Evolutionary conservation across 2,113 vertebrate species (phyloP), one percentile per base, ranked within the genome.

Genomic region (Amazona guildingii): DNA sequence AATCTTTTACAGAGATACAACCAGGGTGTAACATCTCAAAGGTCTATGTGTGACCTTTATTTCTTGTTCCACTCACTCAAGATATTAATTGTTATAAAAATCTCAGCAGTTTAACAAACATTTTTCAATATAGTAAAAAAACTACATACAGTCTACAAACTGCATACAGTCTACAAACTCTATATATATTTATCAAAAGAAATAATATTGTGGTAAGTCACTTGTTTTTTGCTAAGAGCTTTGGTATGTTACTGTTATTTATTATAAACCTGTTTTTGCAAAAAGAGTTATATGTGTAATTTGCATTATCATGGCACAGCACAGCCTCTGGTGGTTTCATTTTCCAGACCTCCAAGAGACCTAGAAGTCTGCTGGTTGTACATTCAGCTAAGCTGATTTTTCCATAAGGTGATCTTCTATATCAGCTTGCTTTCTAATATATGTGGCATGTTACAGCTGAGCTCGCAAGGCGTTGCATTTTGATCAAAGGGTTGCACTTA

Each of bases 231-330:
- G 25, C 68, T 41, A 83, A 88, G 41, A 88, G 41, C 49, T 92
- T 96, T 93, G 37, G 8, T 52, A 31, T 81, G 46, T 66, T 95
- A 92, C 68, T 92, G 51, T 89, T 94, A 18, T 84, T 85, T 96
- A 41, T 94, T 21, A 48, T 86, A 96, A 94, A 39, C 23, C 4
- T 49, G 17, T 1, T 88, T 54, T 54, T 76, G 21, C 69, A 52
- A 86, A 83, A 37, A 74, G 52, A 93, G 68, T 44, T 88, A 4
- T 21, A 67, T 48, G 51, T 77, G 10, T n/a, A 87, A 66, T 95
- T 96, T 94, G n/a, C 43, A 84, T 51, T 55, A 69, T 55, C 92
- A 61, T 55, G 48, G 23, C 29, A 94, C 84, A 79, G 67, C 62
- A 80, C 39, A 55, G 49, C 54, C 64, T 88, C 51, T 83, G 46